Conservation (phyloP, 2,888 invertebrate species). For the Agrochola lychnidis region DNA sequence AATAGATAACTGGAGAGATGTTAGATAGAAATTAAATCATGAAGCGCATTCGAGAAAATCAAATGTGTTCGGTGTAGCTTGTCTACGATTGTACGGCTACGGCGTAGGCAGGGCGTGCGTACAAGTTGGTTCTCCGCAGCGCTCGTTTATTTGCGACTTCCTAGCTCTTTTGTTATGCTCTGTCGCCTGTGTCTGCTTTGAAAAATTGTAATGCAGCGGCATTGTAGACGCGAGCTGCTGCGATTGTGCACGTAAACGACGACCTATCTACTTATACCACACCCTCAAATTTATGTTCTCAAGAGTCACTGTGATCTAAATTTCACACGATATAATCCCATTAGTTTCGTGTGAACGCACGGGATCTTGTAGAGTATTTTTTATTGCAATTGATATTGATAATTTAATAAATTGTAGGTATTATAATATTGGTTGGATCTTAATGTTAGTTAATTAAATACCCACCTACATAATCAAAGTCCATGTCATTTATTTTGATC, state of each 20-base stretch:
- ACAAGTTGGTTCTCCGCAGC: slow-evolving; percentile 82
- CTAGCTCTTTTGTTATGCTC: slow-evolving; percentile 88
- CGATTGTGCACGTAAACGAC: slow-evolving; percentile 82
- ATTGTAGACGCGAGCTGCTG: slow-evolving; percentile 84
- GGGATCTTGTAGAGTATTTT: neutral
- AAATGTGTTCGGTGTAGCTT: slow-evolving; percentile 43
- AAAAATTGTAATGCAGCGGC: slow-evolving; percentile 89
- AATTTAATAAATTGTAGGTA: neutral
- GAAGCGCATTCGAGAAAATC: slow-evolving; percentile 28
- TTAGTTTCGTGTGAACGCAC: slow-evolving; percentile 47
- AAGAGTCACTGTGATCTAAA: slow-evolving; percentile 49
- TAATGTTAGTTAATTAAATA: neutral
- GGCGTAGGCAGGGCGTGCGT: slow-evolving; percentile 74
- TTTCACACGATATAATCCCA: slow-evolving; percentile 36
- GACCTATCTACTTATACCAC: slow-evolving; percentile 67
- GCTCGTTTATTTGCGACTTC: slow-evolving; percentile 89
- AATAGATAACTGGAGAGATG: slow-evolving; percentile 48
- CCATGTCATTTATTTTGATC: neutral
- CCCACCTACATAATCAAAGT: no score
- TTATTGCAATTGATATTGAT: slow-evolving; percentile 1
- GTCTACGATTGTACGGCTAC: slow-evolving; percentile 66
- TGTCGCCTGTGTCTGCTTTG: slow-evolving; percentile 88
- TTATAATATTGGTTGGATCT: neutral
- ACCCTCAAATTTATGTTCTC: slow-evolving; percentile 72
- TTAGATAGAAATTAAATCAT: slow-evolving; percentile 41